phyloP scores from a whole-genome alignment of 2,797 vertebrate genomes.

The Serranus cabrilla region DNA sequence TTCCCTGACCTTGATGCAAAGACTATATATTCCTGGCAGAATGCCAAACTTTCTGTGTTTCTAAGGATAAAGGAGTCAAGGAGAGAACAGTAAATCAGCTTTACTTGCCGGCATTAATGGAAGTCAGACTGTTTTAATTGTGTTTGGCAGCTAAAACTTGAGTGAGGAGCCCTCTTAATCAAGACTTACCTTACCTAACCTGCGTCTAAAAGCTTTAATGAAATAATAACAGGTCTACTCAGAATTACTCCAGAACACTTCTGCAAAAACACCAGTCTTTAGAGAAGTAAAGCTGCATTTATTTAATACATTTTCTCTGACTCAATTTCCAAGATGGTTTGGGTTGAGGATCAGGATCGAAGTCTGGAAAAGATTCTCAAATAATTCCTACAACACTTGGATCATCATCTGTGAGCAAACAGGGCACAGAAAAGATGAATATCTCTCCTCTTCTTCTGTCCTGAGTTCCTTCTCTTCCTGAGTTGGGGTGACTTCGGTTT shows the following conservation, averaged over 20 bases:
- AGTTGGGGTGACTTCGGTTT: too few relatives aligned
- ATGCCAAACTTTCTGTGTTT: not conserved
- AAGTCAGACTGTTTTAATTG: conserved; percentile 40
- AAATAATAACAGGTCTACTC: conserved; percentile 18
- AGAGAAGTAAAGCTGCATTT: not conserved
- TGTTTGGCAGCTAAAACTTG: conserved; percentile 20
- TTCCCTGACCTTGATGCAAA: conserved; percentile 50
- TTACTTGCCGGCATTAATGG: not conserved
- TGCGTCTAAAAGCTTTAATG: conserved; percentile 1
- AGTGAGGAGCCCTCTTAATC: conserved; percentile 33
- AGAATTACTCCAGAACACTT: not conserved
- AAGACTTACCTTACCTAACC: conserved; percentile 20
- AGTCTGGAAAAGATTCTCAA: not conserved
- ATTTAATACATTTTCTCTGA: not conserved
- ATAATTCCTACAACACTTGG: not conserved
- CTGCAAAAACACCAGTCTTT: too few relatives aligned
- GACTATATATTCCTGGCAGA: conserved; percentile 15
- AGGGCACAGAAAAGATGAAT: not conserved
- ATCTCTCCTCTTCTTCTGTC: not conserved
- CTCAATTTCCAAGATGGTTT: not conserved
- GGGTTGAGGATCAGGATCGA: not conserved
- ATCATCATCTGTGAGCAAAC: not conserved
- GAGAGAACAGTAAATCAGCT: conserved; percentile 7
- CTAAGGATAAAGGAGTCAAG: not conserved
- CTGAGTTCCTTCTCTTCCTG: too few relatives aligned